Percentiles rank a stretch among this genome's conserved stretches.
Conservation (phyloP, 2,888 invertebrate species). For the Epinotia ramella region DNA sequence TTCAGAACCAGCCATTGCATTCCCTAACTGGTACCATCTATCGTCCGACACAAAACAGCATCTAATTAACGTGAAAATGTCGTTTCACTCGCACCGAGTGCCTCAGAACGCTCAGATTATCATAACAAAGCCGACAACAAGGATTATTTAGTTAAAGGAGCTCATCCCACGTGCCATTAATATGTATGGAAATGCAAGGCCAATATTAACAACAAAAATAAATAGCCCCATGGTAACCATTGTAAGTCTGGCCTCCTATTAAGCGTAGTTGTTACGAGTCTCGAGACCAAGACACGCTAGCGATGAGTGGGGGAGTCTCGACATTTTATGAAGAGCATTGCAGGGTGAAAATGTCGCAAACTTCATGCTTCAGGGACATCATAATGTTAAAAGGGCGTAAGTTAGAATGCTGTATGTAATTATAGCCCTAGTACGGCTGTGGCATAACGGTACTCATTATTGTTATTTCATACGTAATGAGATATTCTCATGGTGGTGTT, state of each 20-base stretch:
- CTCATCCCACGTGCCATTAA: slow-evolving; percentile 56
- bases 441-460: background rate
- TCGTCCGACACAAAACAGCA: background rate
- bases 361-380: background rate
- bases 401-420: background rate
- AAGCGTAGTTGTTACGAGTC: background rate
- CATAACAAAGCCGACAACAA: slow-evolving; percentile 57
- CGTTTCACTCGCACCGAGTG: slow-evolving; percentile 25
- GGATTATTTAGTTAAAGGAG: slow-evolving; percentile 54
- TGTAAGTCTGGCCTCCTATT: background rate
- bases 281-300: background rate
- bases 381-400: slow-evolving; percentile 9
- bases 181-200: slow-evolving; percentile 59
- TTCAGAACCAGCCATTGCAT: too few species aligned
- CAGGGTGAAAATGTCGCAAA: slow-evolving; percentile 44
- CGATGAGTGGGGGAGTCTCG: background rate
- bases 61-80: slow-evolving; percentile 33
- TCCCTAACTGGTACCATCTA: slow-evolving; percentile 21
- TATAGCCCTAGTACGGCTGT: background rate
- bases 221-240: background rate
- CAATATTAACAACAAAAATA: background rate
- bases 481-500: slow-evolving; percentile 10
- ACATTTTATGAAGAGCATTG: background rate
- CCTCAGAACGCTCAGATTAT: slow-evolving; percentile 54
- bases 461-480: slow-evolving; percentile 35